Conservation (phyloP, 2,113 vertebrate genomes). For the Oreotragus oreotragus region DNA sequence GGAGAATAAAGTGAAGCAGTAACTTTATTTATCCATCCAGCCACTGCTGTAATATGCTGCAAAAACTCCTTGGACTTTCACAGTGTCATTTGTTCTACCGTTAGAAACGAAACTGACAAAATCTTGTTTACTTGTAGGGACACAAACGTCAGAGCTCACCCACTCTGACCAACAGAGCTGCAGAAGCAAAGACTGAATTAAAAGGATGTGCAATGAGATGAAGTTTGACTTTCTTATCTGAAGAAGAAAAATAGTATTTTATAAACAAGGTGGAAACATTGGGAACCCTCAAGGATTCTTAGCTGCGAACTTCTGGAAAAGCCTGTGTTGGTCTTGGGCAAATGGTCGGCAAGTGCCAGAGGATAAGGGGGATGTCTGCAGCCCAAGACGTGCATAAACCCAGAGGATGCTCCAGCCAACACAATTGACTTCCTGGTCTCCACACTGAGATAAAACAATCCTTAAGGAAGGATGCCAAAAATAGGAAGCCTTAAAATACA, state of each 20-base stretch:
- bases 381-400: not conserved
- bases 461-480: constrained; percentile 57
- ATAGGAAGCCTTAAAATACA: constrained; percentile 70
- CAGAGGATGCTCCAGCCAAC: not conserved
- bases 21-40: not conserved
- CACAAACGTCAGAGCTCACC: not conserved
- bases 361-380: not conserved
- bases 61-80: not conserved
- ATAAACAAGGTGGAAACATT: not conserved
- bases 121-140: not conserved
- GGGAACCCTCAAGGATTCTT: not conserved
- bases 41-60: not conserved
- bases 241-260: not conserved
- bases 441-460: constrained; percentile 58
- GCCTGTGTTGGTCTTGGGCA: not conserved
- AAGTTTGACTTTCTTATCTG: not conserved
- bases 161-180: not conserved
- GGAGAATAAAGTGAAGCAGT: not conserved
- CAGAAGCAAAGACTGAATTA: not conserved
- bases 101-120: constrained; percentile 29
- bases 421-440: constrained; percentile 61
- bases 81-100: not conserved
- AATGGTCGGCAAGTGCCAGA: not conserved
- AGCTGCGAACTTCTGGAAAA: not conserved
- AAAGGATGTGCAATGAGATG: not conserved